Evolutionary conservation across 2,797 vertebrate genomes (phyloP).

Genomic region (Myoxocephalus aenaeus): DNA sequence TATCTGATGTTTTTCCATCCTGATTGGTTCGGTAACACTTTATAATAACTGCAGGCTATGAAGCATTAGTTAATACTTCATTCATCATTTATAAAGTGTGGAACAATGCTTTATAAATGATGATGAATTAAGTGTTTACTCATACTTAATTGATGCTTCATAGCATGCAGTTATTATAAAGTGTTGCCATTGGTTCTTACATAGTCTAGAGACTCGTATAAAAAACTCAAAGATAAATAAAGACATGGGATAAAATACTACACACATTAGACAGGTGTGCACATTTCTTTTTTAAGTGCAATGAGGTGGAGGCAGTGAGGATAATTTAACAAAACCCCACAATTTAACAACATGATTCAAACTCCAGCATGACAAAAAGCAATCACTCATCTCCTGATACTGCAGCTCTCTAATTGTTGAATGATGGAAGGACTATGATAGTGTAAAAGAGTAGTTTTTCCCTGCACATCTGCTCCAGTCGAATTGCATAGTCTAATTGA

Average conservation of each 20-base stretch:
- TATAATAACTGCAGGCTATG: too few relatives aligned
- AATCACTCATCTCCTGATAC: not conserved
- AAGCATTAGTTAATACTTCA: too few relatives aligned
- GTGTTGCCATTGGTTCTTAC: too few relatives aligned
- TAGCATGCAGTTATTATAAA: too few relatives aligned
- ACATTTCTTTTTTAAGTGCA: not conserved
- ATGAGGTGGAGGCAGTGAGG: not conserved
- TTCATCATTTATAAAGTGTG: too few relatives aligned
- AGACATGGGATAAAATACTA: not conserved
- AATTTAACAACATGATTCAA: not conserved
- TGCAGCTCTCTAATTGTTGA: not conserved
- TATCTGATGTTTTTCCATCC: not conserved
- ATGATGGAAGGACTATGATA: not conserved
- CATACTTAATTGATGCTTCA: too few relatives aligned
- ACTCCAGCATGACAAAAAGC: not conserved
- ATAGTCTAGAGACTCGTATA: too few relatives aligned
- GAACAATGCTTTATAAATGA: too few relatives aligned
- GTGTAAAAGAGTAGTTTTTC: not conserved
- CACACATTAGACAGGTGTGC: not conserved
- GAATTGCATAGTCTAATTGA: conserved; percentile 60
- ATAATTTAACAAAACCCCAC: not conserved
- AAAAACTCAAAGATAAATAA: too few relatives aligned
- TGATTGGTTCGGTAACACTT: too few relatives aligned
- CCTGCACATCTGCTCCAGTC: conserved; percentile 43
- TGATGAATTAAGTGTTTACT: too few relatives aligned